Base-by-base conservation (phyloP, 2,797 vertebrate species). In the Pseudomugil tenellus region DNA sequence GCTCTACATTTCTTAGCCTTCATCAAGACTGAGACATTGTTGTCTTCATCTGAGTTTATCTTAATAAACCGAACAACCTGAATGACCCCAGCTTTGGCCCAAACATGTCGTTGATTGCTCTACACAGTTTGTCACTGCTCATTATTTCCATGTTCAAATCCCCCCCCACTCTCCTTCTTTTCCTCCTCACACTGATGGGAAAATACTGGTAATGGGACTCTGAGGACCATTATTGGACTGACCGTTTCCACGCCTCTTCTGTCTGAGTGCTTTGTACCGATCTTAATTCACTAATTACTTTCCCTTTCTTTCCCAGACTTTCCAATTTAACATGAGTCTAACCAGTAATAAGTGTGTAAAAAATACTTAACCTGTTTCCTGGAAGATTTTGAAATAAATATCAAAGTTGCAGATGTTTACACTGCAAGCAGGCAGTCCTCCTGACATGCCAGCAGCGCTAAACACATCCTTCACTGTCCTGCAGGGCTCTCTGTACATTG, bases 161-260 rank as follows among this genome's bases (percentile, higher is more conserved):
- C 49, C 84, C 81, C 80, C 76, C 62, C 53, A 53, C 6, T 19
- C 17, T 10, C 41, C 49, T 0, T n/a, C 49, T 56, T 41, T 43
- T 53, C 32, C 56, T 55, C 55, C 57, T 17, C 62, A 49, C 66
- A 63, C 65, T 87, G 80, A 90, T 87, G 84, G 87, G 78, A 88
- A 87, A 59, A 75, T 73, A 53, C 48, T 67, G 39, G 62, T 83
- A 88, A 90, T 89, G 72, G 77, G 74, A 61, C 87, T 84, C 80
- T 23, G 67, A 83, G 80, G 81, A 87, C 29, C 29, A 31, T 31
- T 31, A 31, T 31, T 3, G 29, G 29, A 68, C 78, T 72, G 63
- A 32, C n/a, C 64, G 28, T 83, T 73, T 80, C 79, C 78, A 80
- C 76, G 39, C 46, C 70, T 62, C 71, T 48, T 65, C 10, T 63